Evolutionary conservation across 2,888 invertebrate species (phyloP), one percentile per base, ranked within the genome.

Genomic region (Bombylius discolor): DNA sequence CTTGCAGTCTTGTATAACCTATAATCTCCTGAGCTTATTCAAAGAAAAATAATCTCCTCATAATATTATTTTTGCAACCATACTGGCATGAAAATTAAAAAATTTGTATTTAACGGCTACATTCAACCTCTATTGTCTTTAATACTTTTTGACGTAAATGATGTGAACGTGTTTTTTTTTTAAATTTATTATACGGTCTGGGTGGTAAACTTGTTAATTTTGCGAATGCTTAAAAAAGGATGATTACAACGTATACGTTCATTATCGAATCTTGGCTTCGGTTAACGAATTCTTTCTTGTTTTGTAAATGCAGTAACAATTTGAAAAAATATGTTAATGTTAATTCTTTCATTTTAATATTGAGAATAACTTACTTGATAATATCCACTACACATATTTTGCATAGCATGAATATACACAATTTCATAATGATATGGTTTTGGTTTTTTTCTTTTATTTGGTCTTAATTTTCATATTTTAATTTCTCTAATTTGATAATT

Each of bases 161-260:
- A 57, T 82, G 81, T 5, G 91, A 89, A 1, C 70, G 63, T 81
- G 92, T 87, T 68, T 90, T 90, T 66, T 85, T 80, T n/a, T n/a
- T n/a, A 72, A 89, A 94, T 74, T 93, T 91, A 53, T 82, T 80
- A 74, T 97, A 97, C 65, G 89, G 88, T 12, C 96, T 90, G 5
- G 90, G 89, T 0, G 95, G 94, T 14, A 96, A 96, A 5, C 89
- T 89, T 13, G 89, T 80, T 12, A 96, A 79, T 42, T 85, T 83
- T 14, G 87, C 84, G 67, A 97, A 91, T 1, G 97, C 92, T 7
- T n/a, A 87, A 83, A 77, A 98, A 92, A 53, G 97, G 82, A 66
- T 96, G 95, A 68, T 93, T 91, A 72, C 95, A 98, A 47, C 97
- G 84, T 5, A 97, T 93, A 66, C 89, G 85, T 70, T 97, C 94